Base-by-base conservation (phyloP, 2,113 vertebrate genomes). In the Phaethornis superciliosus region DNA sequence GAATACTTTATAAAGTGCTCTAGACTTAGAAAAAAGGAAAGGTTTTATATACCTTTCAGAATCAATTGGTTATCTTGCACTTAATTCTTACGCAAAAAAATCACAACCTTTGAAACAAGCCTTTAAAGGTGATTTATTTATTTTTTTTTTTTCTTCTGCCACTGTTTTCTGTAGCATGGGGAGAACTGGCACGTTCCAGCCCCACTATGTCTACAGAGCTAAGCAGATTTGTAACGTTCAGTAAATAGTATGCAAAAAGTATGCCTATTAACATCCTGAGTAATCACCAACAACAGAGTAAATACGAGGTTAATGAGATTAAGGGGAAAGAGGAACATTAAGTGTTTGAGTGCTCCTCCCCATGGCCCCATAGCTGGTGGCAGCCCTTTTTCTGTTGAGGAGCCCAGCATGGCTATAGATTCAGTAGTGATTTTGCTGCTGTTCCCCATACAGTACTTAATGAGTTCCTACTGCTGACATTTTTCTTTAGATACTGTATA, bases 201-300 rank as follows among this genome's bases (percentile, higher is more conserved):
- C 63, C 35, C 1, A 0, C 62, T 82, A 63, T 5, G 1, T 24
- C 49, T 17, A 15, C 42, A 7, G 28, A 77, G 42, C 90, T 88
- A 35, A 83, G 58, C 47, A 46, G 65, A 75, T 76, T 51, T 63
- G 33, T 51, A 24, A 33, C 20, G 1, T 85, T 81, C 42, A 8
- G 58, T 82, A 91, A 96, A 91, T 42, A 80, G 60, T 30, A 62
- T 21, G 81, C 70, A 62, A 32, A 82, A 88, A 90, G 51, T 11
- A 46, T 44, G 76, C 52, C 28, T 63, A 11, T 86, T 92, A 92
- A 37, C 35, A 3, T 81, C 85, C 88, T 75, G 88, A 93, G 76
- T 90, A 95, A 93, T 92, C 81, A 83, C 76, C 68, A 70, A 83
- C 96, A 93, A 33, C 88, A 63, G 82, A 75, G 88, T 83, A 95